Conservation (phyloP, 1,140 invertebrate genomes). For the Pantala flavescens region DNA sequence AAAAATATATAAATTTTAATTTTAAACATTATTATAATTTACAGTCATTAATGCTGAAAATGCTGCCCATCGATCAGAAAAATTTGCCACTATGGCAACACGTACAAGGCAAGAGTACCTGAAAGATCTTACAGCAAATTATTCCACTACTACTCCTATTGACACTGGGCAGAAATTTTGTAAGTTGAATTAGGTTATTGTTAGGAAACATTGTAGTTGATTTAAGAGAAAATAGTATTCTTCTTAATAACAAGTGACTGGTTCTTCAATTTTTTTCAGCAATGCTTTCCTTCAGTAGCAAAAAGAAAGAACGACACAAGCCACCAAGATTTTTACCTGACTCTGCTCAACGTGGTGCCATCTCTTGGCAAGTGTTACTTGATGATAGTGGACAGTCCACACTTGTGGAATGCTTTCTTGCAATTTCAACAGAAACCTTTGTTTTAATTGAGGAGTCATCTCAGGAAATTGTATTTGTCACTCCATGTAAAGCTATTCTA, state of each 20-base stretch:
- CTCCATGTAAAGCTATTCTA: constrained; percentile 71
- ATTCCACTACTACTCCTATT: constrained; percentile 65
- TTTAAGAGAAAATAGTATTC: too few species aligned
- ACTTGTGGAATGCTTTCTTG: constrained; percentile 69
- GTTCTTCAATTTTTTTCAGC: constrained; percentile 32
- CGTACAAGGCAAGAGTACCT: constrained; percentile 92
- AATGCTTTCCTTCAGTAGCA: constrained; percentile 56
- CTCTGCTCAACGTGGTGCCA: constrained; percentile 54
- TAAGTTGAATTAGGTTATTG: constrained; percentile 39
- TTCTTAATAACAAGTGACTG: neutral
- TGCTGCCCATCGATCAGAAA: constrained; percentile 88
- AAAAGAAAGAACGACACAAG: constrained; percentile 52
- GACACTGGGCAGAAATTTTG: constrained; percentile 84
- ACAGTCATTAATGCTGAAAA: constrained; percentile 93
- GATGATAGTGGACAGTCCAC: constrained; percentile 58
- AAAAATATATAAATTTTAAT: neutral
- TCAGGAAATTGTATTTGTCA: constrained; percentile 74
- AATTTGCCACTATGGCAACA: constrained; percentile 95
- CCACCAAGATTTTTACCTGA: constrained; percentile 57
- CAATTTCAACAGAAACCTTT: constrained; percentile 75
- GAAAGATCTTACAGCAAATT: constrained; percentile 81
- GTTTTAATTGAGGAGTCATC: constrained; percentile 76
- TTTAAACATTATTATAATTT: constrained; percentile 19
- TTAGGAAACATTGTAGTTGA: neutral
- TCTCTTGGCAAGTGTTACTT: constrained; percentile 65